phyloP scores from a whole-genome alignment of 1,140 invertebrate species.

The Drosophila elegans region DNA sequence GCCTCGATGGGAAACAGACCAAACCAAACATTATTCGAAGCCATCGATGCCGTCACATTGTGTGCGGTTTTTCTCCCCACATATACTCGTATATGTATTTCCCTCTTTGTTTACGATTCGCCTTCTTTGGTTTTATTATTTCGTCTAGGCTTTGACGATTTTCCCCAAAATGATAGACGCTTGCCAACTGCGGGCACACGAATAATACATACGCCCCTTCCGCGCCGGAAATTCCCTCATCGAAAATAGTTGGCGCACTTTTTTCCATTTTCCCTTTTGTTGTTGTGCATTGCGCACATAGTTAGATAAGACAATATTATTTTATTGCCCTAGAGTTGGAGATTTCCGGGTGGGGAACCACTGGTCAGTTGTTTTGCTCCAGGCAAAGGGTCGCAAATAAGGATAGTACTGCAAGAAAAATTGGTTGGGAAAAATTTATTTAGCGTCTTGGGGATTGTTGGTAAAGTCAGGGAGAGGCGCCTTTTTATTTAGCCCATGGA shows the following conservation, averaged over 20 bases:
- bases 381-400: conserved; percentile 14
- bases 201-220: conserved; percentile 38
- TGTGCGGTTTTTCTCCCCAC: conserved; percentile 25
- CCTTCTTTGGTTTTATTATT: conserved; percentile 72
- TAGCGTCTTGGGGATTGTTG: not conserved
- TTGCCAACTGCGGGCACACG: conserved; percentile 58
- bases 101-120: conserved; percentile 43
- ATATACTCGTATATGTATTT: not conserved
- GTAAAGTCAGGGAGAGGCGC: not conserved
- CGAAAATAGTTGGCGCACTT: conserved; percentile 60
- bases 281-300: conserved; percentile 75
- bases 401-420: not conserved
- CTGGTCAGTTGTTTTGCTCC: conserved; percentile 37
- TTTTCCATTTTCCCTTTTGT: conserved; percentile 43
- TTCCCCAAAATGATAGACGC: conserved; percentile 36
- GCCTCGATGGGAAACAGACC: conserved; percentile 18
- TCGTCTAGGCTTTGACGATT: conserved; percentile 50
- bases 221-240: conserved; percentile 15
- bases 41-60: conserved; percentile 48
- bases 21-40: conserved; percentile 64
- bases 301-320: conserved; percentile 83
- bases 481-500: not conserved
- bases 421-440: not conserved
- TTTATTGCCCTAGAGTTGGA: conserved; percentile 59
- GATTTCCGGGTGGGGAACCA: conserved; percentile 13